Conservation (phyloP, 2,888 invertebrate genomes). For the Cephus runcator region DNA sequence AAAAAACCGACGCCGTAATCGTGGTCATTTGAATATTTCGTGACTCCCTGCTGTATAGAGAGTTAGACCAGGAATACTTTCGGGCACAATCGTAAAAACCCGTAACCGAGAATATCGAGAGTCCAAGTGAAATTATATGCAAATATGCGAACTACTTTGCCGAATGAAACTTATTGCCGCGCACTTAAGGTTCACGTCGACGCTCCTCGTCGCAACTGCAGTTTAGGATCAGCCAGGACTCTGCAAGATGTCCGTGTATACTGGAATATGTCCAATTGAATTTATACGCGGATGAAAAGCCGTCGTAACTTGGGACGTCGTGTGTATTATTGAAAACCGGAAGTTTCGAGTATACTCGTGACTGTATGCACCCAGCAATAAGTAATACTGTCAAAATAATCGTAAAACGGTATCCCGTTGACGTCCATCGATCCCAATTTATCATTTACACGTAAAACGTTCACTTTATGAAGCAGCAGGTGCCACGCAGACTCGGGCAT, state of each 20-base stretch:
- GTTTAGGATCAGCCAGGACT: too few species aligned
- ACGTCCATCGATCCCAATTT: background rate
- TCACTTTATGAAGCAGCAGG: conserved; percentile 3
- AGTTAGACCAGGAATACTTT: background rate
- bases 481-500: conserved; percentile 8
- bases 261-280: too few species aligned
- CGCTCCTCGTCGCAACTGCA: too few species aligned
- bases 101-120: background rate
- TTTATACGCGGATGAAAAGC: too few species aligned
- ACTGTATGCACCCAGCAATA: too few species aligned
- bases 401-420: too few species aligned
- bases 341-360: too few species aligned
- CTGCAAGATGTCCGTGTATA: too few species aligned
- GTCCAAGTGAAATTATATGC: background rate
- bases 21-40: conserved; percentile 1
- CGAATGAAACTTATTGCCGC: background rate
- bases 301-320: too few species aligned
- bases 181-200: too few species aligned
- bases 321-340: too few species aligned
- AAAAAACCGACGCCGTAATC: background rate
- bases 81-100: background rate
- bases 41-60: background rate
- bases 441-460: background rate
- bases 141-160: background rate
- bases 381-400: too few species aligned